Evolutionary conservation across 2,888 invertebrate species (phyloP), one percentile per base, ranked within the genome.

Genomic region (Metopia argyrocephala): DNA sequence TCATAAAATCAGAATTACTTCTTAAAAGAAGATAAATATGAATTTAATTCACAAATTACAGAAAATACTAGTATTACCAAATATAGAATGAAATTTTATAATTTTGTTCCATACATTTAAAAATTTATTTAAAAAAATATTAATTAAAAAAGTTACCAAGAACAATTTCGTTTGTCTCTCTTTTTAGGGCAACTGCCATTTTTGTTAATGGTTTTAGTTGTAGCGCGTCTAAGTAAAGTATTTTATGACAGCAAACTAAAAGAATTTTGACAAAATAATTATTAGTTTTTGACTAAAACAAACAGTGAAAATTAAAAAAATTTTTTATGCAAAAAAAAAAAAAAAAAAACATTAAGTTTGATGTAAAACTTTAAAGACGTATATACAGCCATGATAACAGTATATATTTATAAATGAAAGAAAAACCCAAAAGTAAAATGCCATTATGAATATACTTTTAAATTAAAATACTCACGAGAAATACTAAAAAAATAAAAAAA

Each of bases 401-500:
- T n/a, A n/a, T n/a, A n/a, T n/a, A n/a, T n/a, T n/a, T n/a, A n/a
- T n/a, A n/a, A 31, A 31, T 6, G 46, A 21, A 38, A 28, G 4
- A 25, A 45, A 31, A 62, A 54, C 45, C 15, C 18, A 7, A 31
- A 61, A 54, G 61, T 68, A 68, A 66, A 68, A 46, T n/a, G 20
- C 45, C 28, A 68, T 68, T 61, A 61, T 61, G 52, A 46, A 52
- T 25, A 66, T 25, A 50, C 25, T 31, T 31, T 31, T 57, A 56
- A 69, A 62, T 5, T n/a, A 70, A 50, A 69, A 73, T 69, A 68
- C 80, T 64, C 79, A 15, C 23, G 62, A 57, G 61, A 52, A 28
- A 74, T 45, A 25, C n/a, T n/a, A n/a, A n/a, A n/a, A n/a, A n/a
- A n/a, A n/a, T n/a, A n/a, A n/a, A n/a, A n/a, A n/a, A n/a, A n/a